Base-by-base conservation (phyloP, 64 coral and sea anemone species). In the Platygyra sinensis region DNA sequence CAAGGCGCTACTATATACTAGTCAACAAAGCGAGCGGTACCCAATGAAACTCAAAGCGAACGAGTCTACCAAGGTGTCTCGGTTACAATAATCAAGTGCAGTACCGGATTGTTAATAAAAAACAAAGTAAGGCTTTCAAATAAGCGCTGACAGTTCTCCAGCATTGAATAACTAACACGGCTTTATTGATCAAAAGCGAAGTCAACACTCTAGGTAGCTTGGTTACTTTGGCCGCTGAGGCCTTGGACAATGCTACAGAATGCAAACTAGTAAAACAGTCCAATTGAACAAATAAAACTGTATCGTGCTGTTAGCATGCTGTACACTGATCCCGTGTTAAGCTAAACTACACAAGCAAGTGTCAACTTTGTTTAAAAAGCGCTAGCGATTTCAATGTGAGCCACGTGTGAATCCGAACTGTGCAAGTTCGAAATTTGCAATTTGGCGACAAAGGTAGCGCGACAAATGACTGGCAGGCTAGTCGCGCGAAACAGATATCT, bases 261-360 rank as follows among this genome's bases (percentile, higher is more conserved):
- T 25, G 65, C 10, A 27, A 69, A 9, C 79, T 71, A 22, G 19
- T 36, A 69, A 85, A 69, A 72, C 36, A 36, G 36, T 7, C 69
- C 42, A 27, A 72, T n/a, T 85, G 63, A 85, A 85, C 81, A 85
- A 85, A 85, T 50, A 85, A 71, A 51, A 67, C 54, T 57, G 28
- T 60, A 85, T 72, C 81, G 62, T 72, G 81, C 62, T 85, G 81
- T 85, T 85, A 28, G 71, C 36, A 1, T 4, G 14, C 4, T 14
- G 22, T 10, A 85, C 36, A 85, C 36, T 85, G 81, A 71, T 85
- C 79, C 33, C 30, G 15, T 85, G 63, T 85, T 85, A 85, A 71
- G 38, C 33, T 69, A 85, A 69, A 50, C 81, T 72, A 85, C 81
- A 83, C 63, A 33, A 72, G 39, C 14, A 85, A 71, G 31, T 85